Percentiles rank a stretch among this genome's conserved stretches.
Evolutionary conservation across 2,888 invertebrate species (phyloP).

Genomic region (Eupithecia insigniata): DNA sequence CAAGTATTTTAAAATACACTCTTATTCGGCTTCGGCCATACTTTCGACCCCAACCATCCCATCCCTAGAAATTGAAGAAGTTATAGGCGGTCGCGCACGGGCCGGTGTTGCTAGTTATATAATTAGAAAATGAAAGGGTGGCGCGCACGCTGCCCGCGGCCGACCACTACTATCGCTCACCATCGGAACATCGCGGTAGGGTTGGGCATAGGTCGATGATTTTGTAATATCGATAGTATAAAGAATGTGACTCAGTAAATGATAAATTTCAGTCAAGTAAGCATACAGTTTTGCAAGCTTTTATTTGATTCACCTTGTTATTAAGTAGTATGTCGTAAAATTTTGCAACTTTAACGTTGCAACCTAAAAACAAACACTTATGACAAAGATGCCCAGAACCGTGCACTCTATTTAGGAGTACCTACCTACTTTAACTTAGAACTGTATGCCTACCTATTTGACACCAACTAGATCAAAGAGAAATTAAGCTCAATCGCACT

Average conservation of each 20-base stretch:
- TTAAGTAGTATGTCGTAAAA: background rate
- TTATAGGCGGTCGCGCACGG: slow-evolving; percentile 77
- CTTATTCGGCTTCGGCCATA: slow-evolving; percentile 25
- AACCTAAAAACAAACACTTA: background rate
- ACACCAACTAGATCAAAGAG: background rate
- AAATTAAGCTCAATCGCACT: background rate
- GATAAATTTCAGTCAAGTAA: background rate
- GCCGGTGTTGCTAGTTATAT: slow-evolving; percentile 80
- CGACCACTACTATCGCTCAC: slow-evolving; percentile 80
- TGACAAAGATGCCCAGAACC: background rate
- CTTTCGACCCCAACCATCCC: slow-evolving; percentile 21
- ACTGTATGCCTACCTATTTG: background rate
- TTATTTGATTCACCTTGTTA: background rate
- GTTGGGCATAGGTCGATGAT: slow-evolving; percentile 45
- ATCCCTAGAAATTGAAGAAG: slow-evolving; percentile 65
- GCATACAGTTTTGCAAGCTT: background rate
- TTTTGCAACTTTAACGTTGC: background rate
- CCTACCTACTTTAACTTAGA: background rate
- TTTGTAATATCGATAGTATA: slow-evolving; percentile 38
- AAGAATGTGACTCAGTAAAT: background rate
- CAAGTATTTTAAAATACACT: too few relatives aligned
- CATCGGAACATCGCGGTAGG: slow-evolving; percentile 67
- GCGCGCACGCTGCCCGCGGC: slow-evolving; percentile 77
- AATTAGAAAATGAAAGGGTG: slow-evolving; percentile 84
- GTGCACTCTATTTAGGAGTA: background rate